A percentile compares a stretch with the other conserved stretches of the same genome.
These are phyloP conservation scores for Serrognathus titanus DNA, from an alignment of 2,888 invertebrate genomes.

Conservation along the genomic window DNA sequence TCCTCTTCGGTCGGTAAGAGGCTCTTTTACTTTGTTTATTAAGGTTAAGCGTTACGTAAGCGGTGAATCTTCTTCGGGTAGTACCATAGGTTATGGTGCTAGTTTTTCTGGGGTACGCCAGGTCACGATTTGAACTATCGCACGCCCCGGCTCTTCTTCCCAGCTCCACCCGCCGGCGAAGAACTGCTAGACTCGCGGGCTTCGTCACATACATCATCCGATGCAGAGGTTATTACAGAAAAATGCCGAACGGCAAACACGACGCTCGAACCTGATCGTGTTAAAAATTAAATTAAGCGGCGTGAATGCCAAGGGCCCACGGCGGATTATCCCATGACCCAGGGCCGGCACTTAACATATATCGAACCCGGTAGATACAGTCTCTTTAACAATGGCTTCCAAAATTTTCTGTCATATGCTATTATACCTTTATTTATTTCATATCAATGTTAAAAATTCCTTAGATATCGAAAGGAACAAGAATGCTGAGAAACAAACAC, in stretches of 20 bases:
- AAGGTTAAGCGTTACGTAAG: conserved; percentile 4
- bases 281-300: too few relatives aligned
- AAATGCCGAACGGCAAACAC: background rate
- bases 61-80: conserved; percentile 3
- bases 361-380: too few relatives aligned
- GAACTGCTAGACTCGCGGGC: conserved; percentile 19
- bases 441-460: too few relatives aligned
- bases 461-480: too few relatives aligned
- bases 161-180: conserved; percentile 20
- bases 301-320: too few relatives aligned
- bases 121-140: conserved; percentile 61
- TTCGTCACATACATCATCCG: conserved; percentile 26
- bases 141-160: conserved; percentile 49
- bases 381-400: too few relatives aligned
- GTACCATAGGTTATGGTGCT: conserved; percentile 22
- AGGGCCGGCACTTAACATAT: too few relatives aligned
- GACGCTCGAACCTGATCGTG: background rate
- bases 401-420: too few relatives aligned
- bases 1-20: background rate
- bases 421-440: too few relatives aligned
- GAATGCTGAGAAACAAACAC: too few relatives aligned
- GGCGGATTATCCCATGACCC: too few relatives aligned
- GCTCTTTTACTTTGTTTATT: conserved; percentile 5
- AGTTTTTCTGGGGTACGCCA: conserved; percentile 37
- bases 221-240: background rate